Percentiles rank a stretch among this genome's conserved stretches.
Conservation (phyloP, 2,113 vertebrate species). For the Leuciscus idus region DNA sequence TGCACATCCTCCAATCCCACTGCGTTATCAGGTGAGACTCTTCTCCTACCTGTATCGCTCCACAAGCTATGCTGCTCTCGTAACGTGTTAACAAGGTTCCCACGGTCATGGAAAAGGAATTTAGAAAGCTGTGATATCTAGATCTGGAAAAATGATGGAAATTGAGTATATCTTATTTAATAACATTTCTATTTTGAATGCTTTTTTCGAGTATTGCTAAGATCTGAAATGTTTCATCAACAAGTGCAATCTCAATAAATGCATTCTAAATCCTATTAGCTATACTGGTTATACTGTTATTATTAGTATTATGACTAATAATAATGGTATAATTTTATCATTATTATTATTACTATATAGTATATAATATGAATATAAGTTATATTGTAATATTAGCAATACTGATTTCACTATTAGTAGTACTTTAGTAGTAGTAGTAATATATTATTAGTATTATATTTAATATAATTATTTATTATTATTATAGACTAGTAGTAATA, state of each 20-base stretch:
- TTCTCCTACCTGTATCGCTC: slow-evolving; percentile 20
- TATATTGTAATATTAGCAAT: neutral
- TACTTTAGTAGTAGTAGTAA: no score
- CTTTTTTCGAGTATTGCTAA: neutral
- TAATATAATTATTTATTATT: no score
- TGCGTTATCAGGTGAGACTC: slow-evolving; percentile 67
- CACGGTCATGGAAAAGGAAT: neutral
- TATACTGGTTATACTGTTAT: neutral
- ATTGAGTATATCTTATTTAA: neutral
- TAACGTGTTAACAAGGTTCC: neutral
- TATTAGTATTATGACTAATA: no score
- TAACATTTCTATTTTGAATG: neutral
- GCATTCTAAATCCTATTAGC: neutral
- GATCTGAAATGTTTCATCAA: neutral
- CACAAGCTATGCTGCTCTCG: neutral
- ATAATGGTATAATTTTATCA: neutral
- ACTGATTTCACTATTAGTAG: no score
- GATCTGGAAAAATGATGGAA: neutral
- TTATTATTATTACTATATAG: neutral
- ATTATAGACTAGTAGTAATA: neutral
- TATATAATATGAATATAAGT: neutral
- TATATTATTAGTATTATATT: no score
- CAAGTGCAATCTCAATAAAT: neutral
- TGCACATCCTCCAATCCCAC: slow-evolving; percentile 73
- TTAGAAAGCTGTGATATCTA: neutral